These are phyloP conservation scores for Hippocampus mohnikei DNA, from an alignment of 2,113 vertebrate genomes.

Conservation along the genomic window DNA sequence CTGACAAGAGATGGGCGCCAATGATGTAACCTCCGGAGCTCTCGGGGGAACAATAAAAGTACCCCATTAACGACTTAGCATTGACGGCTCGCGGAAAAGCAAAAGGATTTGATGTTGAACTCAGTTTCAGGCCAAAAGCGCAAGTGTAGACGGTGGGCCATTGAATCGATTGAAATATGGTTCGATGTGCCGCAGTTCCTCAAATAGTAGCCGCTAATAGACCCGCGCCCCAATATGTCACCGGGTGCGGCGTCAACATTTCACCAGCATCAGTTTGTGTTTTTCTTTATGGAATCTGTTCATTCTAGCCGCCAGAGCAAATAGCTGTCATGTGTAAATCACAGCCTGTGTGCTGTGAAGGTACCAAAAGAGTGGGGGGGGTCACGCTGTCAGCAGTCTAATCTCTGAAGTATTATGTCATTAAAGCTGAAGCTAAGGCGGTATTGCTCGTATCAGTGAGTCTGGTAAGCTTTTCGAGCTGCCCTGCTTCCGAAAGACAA, in stretches of 20 bases:
- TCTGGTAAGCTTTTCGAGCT: conserved; percentile 34
- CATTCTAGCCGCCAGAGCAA: not conserved
- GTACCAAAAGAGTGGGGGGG: not conserved
- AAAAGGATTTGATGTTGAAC: not conserved
- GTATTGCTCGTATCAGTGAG: conserved; percentile 26
- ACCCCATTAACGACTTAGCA: not conserved
- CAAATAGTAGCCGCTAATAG: not conserved
- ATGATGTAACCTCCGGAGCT: conserved; percentile 53
- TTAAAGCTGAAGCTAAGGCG: conserved; percentile 13
- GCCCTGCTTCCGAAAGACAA: conserved; percentile 33
- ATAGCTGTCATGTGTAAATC: not conserved
- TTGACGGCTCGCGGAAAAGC: not conserved
- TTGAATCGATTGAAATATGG: not conserved
- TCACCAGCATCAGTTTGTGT: not conserved
- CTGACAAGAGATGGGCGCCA: conserved; percentile 62
- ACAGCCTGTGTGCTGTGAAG: not conserved
- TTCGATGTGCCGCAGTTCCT: not conserved
- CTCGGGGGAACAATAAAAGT: conserved; percentile 43
- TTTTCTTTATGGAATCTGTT: not conserved
- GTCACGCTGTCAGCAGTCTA: not conserved
- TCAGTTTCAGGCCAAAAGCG: not conserved
- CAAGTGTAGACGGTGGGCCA: not conserved
- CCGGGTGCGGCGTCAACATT: too few relatives aligned
- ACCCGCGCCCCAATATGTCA: too few relatives aligned
- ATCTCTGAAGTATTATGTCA: conserved; percentile 9